Percentiles rank a stretch among this genome's conserved stretches.
phyloP scores from a whole-genome alignment of 2,888 invertebrate species.

The Podabrus alpinus region DNA sequence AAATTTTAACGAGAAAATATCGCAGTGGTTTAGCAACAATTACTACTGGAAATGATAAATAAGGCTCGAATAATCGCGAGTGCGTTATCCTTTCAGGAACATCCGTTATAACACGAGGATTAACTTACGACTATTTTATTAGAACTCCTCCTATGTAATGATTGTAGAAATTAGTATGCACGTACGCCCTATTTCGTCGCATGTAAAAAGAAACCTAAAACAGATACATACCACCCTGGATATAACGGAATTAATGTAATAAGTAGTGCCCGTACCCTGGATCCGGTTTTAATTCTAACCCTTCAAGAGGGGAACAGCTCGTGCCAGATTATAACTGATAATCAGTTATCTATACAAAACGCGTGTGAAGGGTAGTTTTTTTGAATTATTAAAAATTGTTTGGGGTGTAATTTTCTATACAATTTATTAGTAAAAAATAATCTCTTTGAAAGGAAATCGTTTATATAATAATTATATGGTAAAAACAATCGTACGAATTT shows the following conservation, averaged over 20 bases:
- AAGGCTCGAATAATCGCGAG: not conserved
- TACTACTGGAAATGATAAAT: not conserved
- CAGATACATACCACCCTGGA: conserved; percentile 6
- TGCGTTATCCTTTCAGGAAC: not conserved
- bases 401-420: not conserved
- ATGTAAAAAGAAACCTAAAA: conserved; percentile 5
- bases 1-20: no score
- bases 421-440: not conserved
- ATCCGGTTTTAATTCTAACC: conserved; percentile 18
- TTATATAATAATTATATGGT: not conserved
- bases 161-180: not conserved
- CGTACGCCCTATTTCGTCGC: conserved; percentile 4
- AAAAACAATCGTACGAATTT: not conserved
- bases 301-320: conserved; percentile 8
- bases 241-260: conserved; percentile 17
- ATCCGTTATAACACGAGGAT: conserved; percentile 8
- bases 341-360: conserved; percentile 14
- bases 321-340: conserved; percentile 18
- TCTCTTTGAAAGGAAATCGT: not conserved
- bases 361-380: conserved; percentile 9
- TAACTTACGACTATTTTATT: conserved; percentile 5
- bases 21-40: no score
- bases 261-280: conserved; percentile 2
- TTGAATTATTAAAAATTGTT: not conserved
- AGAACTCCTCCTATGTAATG: not conserved